Base-by-base conservation (phyloP, 2,797 vertebrate species). In the Philypnodon macrostomus region DNA sequence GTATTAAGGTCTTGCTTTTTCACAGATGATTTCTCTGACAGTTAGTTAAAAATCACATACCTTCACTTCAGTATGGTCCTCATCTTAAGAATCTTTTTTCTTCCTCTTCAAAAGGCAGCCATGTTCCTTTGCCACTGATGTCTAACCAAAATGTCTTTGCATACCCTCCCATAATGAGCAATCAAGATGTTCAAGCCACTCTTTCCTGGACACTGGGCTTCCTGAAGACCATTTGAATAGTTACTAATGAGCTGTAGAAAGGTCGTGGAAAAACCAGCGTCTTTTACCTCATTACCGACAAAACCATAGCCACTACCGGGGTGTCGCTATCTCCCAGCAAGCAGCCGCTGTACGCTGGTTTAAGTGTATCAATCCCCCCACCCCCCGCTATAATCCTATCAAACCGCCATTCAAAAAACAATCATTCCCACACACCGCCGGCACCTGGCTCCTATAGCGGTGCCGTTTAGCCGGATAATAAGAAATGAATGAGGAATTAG, bases 141-240 rank as follows among this genome's bases (percentile, higher is more conserved):
- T n/a, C n/a, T n/a, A 12, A 10, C 12, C 27, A 8, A 10, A 10
- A 10, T 29, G 27, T 10, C 27, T 29, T 1, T 29, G 27, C 27
- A 29, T 29, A 29, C 27, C 27, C 9, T 29, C 6, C 10, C 4
- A 46, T 53, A 58, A 54, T 35, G 33, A 53, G 51, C 7, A 35
- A 57, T 55, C 45, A 52, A 63, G 37, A 30, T 58, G 39, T 67
- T 77, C 26, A 56, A 50, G 61, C 74, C n/a, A n/a, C n/a, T n/a
- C n/a, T n/a, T n/a, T n/a, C 67, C 48, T 62, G 76, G 85, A 86
- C 75, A 81, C 82, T 85, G 85, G 75, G 74, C 70, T 74, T 73
- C 75, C 45, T 29, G 12, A 26, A 63, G 63, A 67, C 54, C 60
- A 14, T n/a, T 51, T 55, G 31, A 69, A 47, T 63, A 51, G 48